Evolutionary conservation across 2,888 invertebrate species (phyloP).

Genomic region (Calameuta filiformis): DNA sequence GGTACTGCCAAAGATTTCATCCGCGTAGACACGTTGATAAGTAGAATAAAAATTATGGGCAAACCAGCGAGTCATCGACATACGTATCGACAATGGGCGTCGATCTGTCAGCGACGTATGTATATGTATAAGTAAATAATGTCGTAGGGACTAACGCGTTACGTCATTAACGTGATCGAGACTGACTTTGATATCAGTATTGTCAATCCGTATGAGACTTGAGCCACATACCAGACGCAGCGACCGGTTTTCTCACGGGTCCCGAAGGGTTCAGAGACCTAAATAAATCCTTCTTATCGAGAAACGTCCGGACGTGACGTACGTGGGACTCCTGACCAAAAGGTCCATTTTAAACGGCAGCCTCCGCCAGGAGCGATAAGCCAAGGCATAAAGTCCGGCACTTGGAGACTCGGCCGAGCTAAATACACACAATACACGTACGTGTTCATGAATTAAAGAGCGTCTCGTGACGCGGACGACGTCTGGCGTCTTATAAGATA

Average conservation of each 20-base stretch:
- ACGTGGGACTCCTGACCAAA: not conserved
- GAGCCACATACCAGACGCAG: constrained; percentile 21
- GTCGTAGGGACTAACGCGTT: not conserved
- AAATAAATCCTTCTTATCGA: constrained; percentile 23
- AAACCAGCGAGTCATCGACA: not conserved
- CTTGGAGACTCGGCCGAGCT: not conserved
- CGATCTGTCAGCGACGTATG: not conserved
- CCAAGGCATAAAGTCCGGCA: not conserved
- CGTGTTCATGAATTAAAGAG: constrained; percentile 33
- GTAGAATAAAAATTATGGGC: not conserved
- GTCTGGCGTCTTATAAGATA: constrained; percentile 58
- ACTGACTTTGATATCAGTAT: not conserved
- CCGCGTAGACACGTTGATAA: not conserved
- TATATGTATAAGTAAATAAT: not conserved
- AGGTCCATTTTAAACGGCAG: not conserved
- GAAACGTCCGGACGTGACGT: constrained; percentile 19
- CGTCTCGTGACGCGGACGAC: constrained; percentile 42
- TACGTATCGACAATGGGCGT: not conserved
- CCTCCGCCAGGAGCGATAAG: not conserved
- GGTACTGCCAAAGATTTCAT: not conserved
- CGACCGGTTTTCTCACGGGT: constrained; percentile 29
- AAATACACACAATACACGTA: not conserved
- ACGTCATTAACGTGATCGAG: not conserved
- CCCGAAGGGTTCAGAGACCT: constrained; percentile 29
- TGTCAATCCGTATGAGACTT: not conserved